Evolutionary conservation across 2,888 invertebrate genomes (phyloP).

Genomic region (Xiphydria camelus): DNA sequence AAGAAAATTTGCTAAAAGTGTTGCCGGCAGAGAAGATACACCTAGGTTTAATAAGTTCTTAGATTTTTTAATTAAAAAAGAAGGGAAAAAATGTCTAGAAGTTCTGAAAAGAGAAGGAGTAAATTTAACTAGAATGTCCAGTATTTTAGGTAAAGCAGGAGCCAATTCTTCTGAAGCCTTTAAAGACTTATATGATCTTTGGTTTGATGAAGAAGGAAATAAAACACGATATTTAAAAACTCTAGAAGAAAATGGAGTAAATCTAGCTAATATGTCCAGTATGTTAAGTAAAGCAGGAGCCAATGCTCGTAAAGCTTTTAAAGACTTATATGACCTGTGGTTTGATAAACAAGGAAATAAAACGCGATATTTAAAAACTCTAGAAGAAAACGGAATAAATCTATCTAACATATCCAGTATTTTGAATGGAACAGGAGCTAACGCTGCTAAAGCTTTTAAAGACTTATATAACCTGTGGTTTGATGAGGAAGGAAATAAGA

Average conservation of each 20-base stretch:
- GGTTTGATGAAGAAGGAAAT: slow-evolving; percentile 32
- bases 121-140: slow-evolving; percentile 9
- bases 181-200: slow-evolving; percentile 24
- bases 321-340: slow-evolving; percentile 31
- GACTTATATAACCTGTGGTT: slow-evolving; percentile 40
- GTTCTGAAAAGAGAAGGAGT: too few species aligned
- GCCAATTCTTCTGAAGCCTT: slow-evolving; percentile 23
- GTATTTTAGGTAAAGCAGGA: slow-evolving; percentile 26
- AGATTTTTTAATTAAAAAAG: slow-evolving; percentile 42
- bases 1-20: too few species aligned
- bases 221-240: slow-evolving; percentile 18
- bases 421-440: slow-evolving; percentile 31
- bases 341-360: slow-evolving; percentile 25
- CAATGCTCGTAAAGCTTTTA: slow-evolving; percentile 34
- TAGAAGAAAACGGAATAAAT: slow-evolving; percentile 27
- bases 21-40: slow-evolving; percentile 44
- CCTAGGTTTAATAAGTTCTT: slow-evolving; percentile 45
- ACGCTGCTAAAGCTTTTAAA: slow-evolving; percentile 39
- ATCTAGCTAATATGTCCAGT: slow-evolving; percentile 27
- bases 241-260: slow-evolving; percentile 25
- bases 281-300: slow-evolving; percentile 27
- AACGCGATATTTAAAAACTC: slow-evolving; percentile 14
- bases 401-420: slow-evolving; percentile 34
- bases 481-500: slow-evolving; percentile 31
- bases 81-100: slow-evolving; percentile 32